These are phyloP conservation scores for Pardalotus punctatus DNA, from an alignment of 2,113 vertebrate genomes.

Conservation along the genomic window DNA sequence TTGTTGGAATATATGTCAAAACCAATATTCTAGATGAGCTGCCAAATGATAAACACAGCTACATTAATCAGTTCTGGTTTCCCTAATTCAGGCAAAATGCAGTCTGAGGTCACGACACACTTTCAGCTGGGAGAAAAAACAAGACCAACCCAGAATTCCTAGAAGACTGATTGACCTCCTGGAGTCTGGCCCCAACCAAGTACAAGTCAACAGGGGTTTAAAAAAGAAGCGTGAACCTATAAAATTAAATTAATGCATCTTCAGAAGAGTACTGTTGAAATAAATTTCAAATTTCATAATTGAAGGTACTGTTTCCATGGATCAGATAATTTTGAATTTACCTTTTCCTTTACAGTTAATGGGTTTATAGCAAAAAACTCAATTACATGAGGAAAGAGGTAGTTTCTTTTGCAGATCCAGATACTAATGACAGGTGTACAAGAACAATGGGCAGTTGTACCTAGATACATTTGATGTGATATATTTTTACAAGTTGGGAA, in stretches of 20 bases:
- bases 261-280: not conserved
- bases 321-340: not conserved
- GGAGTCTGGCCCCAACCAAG: not conserved
- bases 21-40: not conserved
- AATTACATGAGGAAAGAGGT: not conserved
- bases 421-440: not conserved
- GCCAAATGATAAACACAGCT: not conserved
- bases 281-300: not conserved
- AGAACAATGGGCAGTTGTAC: not conserved
- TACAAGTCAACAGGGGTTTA: conserved; percentile 5
- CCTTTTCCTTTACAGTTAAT: not conserved
- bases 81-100: not conserved
- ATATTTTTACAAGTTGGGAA: not conserved
- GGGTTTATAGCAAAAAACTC: not conserved
- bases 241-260: not conserved
- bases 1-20: not conserved
- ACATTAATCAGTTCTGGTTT: not conserved
- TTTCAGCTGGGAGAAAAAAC: not conserved
- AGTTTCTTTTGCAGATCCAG: not conserved
- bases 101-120: not conserved
- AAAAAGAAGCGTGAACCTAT: conserved; percentile 3
- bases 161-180: not conserved
- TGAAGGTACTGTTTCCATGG: not conserved
- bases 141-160: conserved; percentile 9
- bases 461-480: not conserved